phyloP scores from a whole-genome alignment of 64 coral and sea anemone genomes.

The Acropora tenuis region DNA sequence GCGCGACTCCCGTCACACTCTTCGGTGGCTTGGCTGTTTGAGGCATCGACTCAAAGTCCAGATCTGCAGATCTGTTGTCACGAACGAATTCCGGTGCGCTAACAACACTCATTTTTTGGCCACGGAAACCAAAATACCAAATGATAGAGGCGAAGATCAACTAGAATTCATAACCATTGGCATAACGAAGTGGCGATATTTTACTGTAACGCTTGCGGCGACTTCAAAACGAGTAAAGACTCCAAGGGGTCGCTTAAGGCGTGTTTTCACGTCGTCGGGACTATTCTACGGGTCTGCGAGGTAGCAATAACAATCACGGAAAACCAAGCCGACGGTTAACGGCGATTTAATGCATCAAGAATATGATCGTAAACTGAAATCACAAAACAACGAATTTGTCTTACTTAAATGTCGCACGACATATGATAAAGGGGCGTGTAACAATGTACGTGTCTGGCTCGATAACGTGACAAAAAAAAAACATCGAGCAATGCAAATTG shows the following conservation, averaged over 20 bases:
- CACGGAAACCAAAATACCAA: neutral
- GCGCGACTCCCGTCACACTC: neutral
- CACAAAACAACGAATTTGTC: too few species aligned
- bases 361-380: too few species aligned
- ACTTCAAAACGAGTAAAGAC: too few species aligned
- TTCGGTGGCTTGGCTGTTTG: neutral
- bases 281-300: too few species aligned
- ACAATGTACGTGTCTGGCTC: neutral
- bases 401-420: too few species aligned
- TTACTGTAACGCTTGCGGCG: neutral
- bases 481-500: too few species aligned
- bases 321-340: too few species aligned
- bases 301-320: neutral
- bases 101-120: too few species aligned
- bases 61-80: neutral
- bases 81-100: neutral
- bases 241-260: too few species aligned
- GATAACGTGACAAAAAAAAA: neutral
- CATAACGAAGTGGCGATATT: neutral
- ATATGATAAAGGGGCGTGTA: too few species aligned
- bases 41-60: neutral
- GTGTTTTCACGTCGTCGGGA: too few species aligned
- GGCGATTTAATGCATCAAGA: too few species aligned
- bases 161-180: conserved; percentile 1
- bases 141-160: neutral